Conservation (phyloP, 2,888 invertebrate genomes). For the Cataglyphis altisquamis region DNA sequence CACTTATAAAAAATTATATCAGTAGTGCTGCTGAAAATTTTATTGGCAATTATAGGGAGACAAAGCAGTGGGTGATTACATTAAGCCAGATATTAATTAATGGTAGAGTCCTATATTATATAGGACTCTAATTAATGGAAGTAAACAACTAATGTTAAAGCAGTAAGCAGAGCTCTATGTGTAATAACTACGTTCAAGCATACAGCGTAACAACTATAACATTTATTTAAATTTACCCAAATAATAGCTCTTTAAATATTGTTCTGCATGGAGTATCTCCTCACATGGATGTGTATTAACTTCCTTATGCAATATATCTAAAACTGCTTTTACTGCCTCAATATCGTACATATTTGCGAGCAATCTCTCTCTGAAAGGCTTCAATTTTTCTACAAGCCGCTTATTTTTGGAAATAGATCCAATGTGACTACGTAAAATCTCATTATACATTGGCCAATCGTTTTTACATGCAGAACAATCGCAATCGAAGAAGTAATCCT, state of each 20-base stretch:
- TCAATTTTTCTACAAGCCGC: slow-evolving; percentile 79
- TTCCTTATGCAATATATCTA: slow-evolving; percentile 79
- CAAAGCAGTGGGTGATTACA: slow-evolving; percentile 15
- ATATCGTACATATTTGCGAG: slow-evolving; percentile 83
- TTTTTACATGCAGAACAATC: slow-evolving; percentile 81
- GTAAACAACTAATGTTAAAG: slow-evolving; percentile 4
- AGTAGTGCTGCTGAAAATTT: slow-evolving; percentile 24
- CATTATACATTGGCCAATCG: slow-evolving; percentile 83
- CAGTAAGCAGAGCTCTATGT: not conserved
- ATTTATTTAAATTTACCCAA: slow-evolving; percentile 84
- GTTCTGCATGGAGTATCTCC: slow-evolving; percentile 83
- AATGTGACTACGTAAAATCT: slow-evolving; percentile 81
- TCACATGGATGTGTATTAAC: slow-evolving; percentile 82
- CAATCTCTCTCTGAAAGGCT: slow-evolving; percentile 80
- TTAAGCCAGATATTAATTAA: not conserved
- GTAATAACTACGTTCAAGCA: slow-evolving; percentile 14
- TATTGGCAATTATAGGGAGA: slow-evolving; percentile 1
- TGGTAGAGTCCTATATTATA: too few relatives aligned
- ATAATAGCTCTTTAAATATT: slow-evolving; percentile 84
- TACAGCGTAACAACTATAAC: slow-evolving; percentile 6
- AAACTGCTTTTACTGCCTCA: slow-evolving; percentile 81
- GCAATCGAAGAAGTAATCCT: slow-evolving; percentile 84
- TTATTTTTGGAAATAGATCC: slow-evolving; percentile 81
- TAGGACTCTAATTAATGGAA: not conserved
- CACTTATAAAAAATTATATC: not conserved